Base-by-base conservation (phyloP, 64 coral and sea anemone genomes). In the Anthopleura sola region DNA sequence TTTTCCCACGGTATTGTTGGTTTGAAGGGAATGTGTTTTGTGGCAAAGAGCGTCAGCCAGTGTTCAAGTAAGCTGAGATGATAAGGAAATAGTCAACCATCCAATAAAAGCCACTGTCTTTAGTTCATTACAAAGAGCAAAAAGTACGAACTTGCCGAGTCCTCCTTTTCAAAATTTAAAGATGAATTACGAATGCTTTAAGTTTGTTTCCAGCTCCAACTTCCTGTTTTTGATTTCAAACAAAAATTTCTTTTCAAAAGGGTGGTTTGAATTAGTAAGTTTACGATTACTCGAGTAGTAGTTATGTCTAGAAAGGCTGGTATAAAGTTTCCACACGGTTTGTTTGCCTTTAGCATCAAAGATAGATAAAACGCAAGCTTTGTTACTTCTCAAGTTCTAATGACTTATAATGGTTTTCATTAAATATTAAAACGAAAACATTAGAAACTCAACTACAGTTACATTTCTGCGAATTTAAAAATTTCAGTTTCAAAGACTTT, bases 1-100 rank as follows among this genome's bases (percentile, higher is more conserved):
- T 83, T 83, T 83, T 83, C 82, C 82, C 82, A 83, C 82, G 82
- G 49, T 83, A 79, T 71, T 71, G 66, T 71, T 71, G 29, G 66
- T 32, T 71, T 34, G 66, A 71, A 71, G 66, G 66, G 66, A 71
- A 71, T 71, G 66, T 71, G 29, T 71, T 71, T 71, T 34, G 66
- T 71, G 66, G 66, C 66, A 71, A 71, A 71, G 66, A 71, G 66
- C 66, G n/a, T 71, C 66, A 34, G 24, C n/a, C 66, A 71, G 29
- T 71, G 66, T 71, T 34, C 66, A 33, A 71, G 66, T 71, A 71
- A 71, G 66, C 31, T 15, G 66, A 34, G 66, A 71, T 34, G 15
- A 71, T 17, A 71, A 71, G 66, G 29, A 71, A 71, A 71, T 28
- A 71, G 33, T 69, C 66, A 26, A 71, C n/a, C 66, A 34, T 15